Percentiles rank a stretch among this genome's conserved stretches.
Evolutionary conservation across 1,140 invertebrate genomes (phyloP).

Genomic region (Coenobita brevimanus): DNA sequence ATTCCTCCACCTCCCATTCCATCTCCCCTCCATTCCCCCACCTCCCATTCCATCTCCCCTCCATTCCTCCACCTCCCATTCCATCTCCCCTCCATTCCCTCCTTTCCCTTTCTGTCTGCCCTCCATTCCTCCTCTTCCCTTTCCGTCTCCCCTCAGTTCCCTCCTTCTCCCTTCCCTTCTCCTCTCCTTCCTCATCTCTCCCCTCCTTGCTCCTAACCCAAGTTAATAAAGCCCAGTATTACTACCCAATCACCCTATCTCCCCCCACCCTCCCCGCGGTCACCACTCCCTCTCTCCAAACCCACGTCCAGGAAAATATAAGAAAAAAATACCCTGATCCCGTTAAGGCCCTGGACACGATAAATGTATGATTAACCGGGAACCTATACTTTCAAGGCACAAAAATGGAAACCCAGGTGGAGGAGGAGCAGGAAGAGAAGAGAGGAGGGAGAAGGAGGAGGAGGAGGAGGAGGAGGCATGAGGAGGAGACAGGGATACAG

Average conservation of each 20-base stretch:
- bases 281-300: neutral
- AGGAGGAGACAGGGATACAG: neutral
- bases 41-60: too few species aligned
- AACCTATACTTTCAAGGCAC: neutral
- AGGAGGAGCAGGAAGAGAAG: neutral
- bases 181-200: neutral
- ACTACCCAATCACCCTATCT: neutral
- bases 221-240: neutral
- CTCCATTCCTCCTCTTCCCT: neutral
- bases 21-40: too few species aligned
- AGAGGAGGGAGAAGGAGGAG: neutral
- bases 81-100: too few species aligned
- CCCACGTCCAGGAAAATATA: too few species aligned
- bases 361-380: too few species aligned
- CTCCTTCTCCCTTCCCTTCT: neutral
- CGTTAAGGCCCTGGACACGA: too few species aligned
- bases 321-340: too few species aligned
- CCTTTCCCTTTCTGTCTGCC: neutral
- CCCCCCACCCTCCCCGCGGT: neutral
- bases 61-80: too few species aligned
- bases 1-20: too few species aligned
- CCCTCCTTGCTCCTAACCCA: neutral
- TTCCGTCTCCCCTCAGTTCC: neutral
- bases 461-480: slow-evolving; percentile 7
- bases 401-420: neutral